A percentile compares a stretch with the other conserved stretches of the same genome.
Evolutionary conservation across 2,888 invertebrate species (phyloP).

Genomic region (Chrysina gloriosa): DNA sequence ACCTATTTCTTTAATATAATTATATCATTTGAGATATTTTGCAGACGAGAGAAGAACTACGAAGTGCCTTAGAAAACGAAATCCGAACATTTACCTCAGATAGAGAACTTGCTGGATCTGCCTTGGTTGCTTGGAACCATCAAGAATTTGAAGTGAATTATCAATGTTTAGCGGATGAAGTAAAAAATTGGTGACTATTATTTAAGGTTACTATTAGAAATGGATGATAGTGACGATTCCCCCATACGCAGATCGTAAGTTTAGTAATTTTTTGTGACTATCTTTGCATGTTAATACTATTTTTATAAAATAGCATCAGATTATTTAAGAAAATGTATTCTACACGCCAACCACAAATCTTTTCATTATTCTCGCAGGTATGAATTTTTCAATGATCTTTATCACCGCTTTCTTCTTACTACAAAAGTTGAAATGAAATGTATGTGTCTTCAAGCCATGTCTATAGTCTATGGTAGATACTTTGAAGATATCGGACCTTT

Average conservation of each 20-base stretch:
- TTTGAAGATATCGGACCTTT: conserved; percentile 97
- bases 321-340: neutral
- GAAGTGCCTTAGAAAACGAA: conserved; percentile 93
- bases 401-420: conserved; percentile 95
- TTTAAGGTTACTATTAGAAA: conserved; percentile 91
- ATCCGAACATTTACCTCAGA: conserved; percentile 90
- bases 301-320: neutral
- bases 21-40: conserved; percentile 41
- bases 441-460: conserved; percentile 97
- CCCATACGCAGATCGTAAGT: conserved; percentile 92
- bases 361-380: conserved; percentile 68
- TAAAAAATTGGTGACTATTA: conserved; percentile 99
- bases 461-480: conserved; percentile 97
- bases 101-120: conserved; percentile 85
- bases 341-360: neutral
- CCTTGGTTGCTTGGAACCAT: conserved; percentile 96
- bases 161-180: conserved; percentile 93
- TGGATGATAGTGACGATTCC: conserved; percentile 85
- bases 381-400: conserved; percentile 98
- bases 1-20: neutral
- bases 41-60: conserved; percentile 93
- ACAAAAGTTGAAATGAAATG: conserved; percentile 95
- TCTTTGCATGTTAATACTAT: conserved; percentile 64
- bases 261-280: neutral
- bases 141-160: conserved; percentile 96